Evolutionary conservation across 2,888 invertebrate genomes (phyloP), one percentile per base, ranked within the genome.

Genomic region (Trypoxylon attenuatum): DNA sequence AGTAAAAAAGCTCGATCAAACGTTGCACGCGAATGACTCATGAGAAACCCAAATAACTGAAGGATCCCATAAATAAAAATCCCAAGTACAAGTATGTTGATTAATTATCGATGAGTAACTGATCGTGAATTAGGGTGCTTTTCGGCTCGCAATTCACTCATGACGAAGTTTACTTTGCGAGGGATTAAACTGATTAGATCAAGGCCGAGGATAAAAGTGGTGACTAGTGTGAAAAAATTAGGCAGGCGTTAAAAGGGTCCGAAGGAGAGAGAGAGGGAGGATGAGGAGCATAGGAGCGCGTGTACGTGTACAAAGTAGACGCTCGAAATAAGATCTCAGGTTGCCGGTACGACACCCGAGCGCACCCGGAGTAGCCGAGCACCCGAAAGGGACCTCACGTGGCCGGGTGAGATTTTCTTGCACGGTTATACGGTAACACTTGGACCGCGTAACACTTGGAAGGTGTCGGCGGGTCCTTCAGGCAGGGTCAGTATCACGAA

Each of bases 381-480:
- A 77, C 77, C 73, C 74, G 68, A 73, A 74, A 76, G 77, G 80
- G 77, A 78, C 75, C 72, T 71, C 66, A 69, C 69, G 76, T 68
- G 76, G 69, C 61, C 66, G 73, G 55, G 72, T 71, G 68, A 80
- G 79, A 80, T 78, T 80, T 80, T 72, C 71, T 71, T 78, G 78
- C 63, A 64, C 71, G 69, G 71, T 71, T 71, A 75, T 74, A 69
- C 53, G 70, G 73, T 73, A 66, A 76, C 76, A 60, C 68, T 71
- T 71, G 73, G 60, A 74, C 72, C 70, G 69, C 70, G 76, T 79
- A 77, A 84, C 83, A 83, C 84, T 84, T 84, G 79, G 78, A 83
- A 84, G 84, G 82, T 84, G 83, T 84, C 84, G 78, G 76, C 71
- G 50, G 65, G 58, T 69, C 61, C 66, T 72, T 29, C 72, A 59